Evolutionary conservation across 2,113 vertebrate genomes (phyloP).

Genomic region (Hydrolagus affinis): DNA sequence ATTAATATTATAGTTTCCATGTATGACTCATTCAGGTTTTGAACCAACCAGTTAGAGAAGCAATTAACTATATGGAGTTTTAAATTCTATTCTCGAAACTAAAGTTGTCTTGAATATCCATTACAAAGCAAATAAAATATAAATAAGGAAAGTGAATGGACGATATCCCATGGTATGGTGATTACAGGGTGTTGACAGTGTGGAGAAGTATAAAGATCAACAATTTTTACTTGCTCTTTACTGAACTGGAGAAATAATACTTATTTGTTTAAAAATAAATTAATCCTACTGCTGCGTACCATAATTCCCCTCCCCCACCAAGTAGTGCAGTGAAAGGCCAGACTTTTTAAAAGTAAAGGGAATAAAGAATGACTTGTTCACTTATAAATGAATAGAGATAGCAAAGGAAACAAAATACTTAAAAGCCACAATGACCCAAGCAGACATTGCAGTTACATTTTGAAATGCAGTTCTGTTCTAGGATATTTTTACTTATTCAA

Average conservation of each 20-base stretch:
- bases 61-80: slow-evolving; percentile 28
- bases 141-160: slow-evolving; percentile 30
- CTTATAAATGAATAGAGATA: no score
- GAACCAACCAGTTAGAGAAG: not conserved
- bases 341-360: no score
- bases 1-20: not conserved
- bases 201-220: not conserved
- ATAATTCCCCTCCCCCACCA: no score
- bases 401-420: no score
- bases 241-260: not conserved
- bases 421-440: no score
- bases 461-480: no score
- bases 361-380: no score
- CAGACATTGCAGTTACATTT: no score
- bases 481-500: no score
- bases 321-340: no score
- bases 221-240: not conserved
- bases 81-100: slow-evolving; percentile 29
- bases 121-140: slow-evolving; percentile 31
- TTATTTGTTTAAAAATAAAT: not conserved
- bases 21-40: not conserved
- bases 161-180: not conserved
- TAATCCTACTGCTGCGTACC: not conserved
- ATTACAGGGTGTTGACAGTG: slow-evolving; percentile 8
- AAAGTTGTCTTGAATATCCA: slow-evolving; percentile 22